These are phyloP conservation scores for Vulpes lagopus DNA, from an alignment of 2,113 vertebrate species.

Conservation along the genomic window DNA sequence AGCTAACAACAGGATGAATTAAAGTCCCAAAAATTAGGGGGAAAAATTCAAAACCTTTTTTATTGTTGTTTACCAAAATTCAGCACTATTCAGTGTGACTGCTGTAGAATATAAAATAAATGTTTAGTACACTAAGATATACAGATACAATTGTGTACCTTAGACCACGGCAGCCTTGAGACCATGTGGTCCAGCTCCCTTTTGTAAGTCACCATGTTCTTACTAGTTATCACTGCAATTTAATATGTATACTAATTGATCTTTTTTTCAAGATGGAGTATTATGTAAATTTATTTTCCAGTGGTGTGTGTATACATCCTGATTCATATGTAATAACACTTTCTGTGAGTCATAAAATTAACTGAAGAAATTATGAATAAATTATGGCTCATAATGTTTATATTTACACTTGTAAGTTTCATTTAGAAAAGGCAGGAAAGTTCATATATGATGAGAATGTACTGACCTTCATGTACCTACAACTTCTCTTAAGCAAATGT, in stretches of 20 bases:
- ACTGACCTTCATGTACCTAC: background rate
- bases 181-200: background rate
- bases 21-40: background rate
- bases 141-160: background rate
- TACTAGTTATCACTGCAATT: background rate
- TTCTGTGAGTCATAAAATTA: constrained; percentile 3
- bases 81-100: background rate
- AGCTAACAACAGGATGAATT: background rate
- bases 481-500: background rate
- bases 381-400: background rate
- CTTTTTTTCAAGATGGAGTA: background rate
- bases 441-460: background rate
- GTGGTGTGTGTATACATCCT: background rate
- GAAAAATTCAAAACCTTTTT: background rate
- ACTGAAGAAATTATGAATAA: background rate
- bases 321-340: background rate
- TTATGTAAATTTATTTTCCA: background rate
- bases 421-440: constrained; percentile 20
- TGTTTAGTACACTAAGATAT: background rate
- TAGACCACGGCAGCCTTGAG: background rate
- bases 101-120: constrained; percentile 3
- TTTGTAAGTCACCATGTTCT: background rate
- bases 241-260: background rate
- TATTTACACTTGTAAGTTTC: background rate
- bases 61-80: background rate